Base-by-base conservation (phyloP, 1,140 invertebrate species). In the Argopecten irradians region DNA sequence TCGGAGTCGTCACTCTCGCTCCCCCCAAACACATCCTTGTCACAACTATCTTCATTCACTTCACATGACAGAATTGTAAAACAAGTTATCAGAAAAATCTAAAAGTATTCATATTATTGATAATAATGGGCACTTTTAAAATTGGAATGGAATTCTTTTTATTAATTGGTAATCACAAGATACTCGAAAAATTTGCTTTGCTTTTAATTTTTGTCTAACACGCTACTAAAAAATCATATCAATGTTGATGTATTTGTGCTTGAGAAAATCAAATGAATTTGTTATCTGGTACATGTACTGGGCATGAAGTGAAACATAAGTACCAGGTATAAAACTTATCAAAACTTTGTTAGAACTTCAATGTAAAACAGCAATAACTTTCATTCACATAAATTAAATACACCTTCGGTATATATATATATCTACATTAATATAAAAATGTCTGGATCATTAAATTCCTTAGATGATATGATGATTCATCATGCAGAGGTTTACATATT, bases 31-130 rank as follows among this genome's bases (percentile, higher is more conserved):
- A 90, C 90, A 36, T 90, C 91, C 39, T 92, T 92, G 88, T 92
- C 92, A 86, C 91, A 91, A 87, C 92, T 93, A 83, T 93, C 90
- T n/a, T 93, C 93, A 89, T 92, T 91, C 41, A 91, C 92, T 92
- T 88, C 7, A 91, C 88, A 39, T 28, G 46, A 46, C 55, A 71
- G 89, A 90, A 84, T 41, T 34, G 46, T 34, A 43, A 83, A 0
- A 71, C n/a, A 22, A 3, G 41, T 43, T 35, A 36, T 3, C n/a
- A n/a, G n/a, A n/a, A n/a, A n/a, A n/a, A n/a, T n/a, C n/a, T n/a
- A n/a, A n/a, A n/a, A n/a, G n/a, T n/a, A n/a, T n/a, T n/a, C n/a
- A n/a, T n/a, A n/a, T n/a, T n/a, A n/a, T n/a, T n/a, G n/a, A n/a
- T n/a, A n/a, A n/a, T n/a, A n/a, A n/a, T n/a, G n/a, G n/a, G n/a